Evolutionary conservation across 1,140 invertebrate genomes (phyloP).

Genomic region (Grapholita molesta): DNA sequence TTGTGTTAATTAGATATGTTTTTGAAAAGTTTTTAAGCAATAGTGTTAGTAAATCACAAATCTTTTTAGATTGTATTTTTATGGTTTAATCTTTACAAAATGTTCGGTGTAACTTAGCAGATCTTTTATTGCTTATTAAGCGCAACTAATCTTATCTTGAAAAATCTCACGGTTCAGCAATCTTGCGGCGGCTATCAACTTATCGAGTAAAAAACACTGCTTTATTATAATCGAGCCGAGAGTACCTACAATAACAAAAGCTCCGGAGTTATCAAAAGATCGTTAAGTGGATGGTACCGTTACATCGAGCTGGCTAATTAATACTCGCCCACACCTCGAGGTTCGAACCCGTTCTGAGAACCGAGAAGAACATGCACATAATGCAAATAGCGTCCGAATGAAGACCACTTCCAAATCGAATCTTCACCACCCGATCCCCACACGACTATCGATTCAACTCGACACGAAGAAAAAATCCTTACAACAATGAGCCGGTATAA

Average conservation of each 20-base stretch:
- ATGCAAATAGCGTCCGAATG: constrained; percentile 59
- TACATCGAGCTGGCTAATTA: constrained; percentile 57
- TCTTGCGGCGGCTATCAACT: not conserved
- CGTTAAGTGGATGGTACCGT: constrained; percentile 47
- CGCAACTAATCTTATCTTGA: constrained; percentile 21
- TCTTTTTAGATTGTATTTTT: not conserved
- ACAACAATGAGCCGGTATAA: constrained; percentile 74
- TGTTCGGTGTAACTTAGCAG: not conserved
- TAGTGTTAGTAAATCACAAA: too few species aligned
- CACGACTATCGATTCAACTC: constrained; percentile 68
- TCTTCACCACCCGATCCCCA: constrained; percentile 39
- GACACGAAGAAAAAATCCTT: constrained; percentile 69
- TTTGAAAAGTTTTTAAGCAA: not conserved
- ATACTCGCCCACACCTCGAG: constrained; percentile 52
- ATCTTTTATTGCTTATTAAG: not conserved
- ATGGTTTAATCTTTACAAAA: not conserved
- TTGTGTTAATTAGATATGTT: not conserved
- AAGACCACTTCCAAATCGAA: constrained; percentile 29
- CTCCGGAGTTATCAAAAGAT: constrained; percentile 40
- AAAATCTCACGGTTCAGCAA: constrained; percentile 27
- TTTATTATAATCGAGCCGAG: constrained; percentile 35
- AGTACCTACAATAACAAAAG: constrained; percentile 36
- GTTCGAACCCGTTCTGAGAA: constrained; percentile 44
- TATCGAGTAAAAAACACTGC: not conserved
- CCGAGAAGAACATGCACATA: constrained; percentile 39